Evolutionary conservation across 2,888 invertebrate species (phyloP), one percentile per base, ranked within the genome.

Genomic region (Apeira syringaria): DNA sequence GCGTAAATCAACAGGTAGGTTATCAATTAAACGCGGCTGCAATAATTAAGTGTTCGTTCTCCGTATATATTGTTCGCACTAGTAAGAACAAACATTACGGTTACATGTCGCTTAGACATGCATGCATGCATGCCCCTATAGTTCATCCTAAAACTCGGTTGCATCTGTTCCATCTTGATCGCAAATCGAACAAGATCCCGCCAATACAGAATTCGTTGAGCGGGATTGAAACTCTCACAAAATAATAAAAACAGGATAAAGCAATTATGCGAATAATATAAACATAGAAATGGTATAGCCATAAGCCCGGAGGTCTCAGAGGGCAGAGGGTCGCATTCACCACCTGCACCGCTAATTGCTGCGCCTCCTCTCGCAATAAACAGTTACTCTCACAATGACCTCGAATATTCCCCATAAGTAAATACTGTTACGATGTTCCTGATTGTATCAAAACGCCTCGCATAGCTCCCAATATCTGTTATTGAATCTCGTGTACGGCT

Each of bases 311-410:
- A 58, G 56, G 49, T 45, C 61, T 59, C 59, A 53, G 67, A 74
- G 81, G 84, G 79, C 81, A 79, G 68, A 62, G 78, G 82, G 76
- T 80, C 79, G 80, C 74, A 77, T 79, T 85, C 82, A 79, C 80
- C 86, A 85, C 80, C 80, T 82, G 81, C 67, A 78, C 78, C 73
- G 78, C 80, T 86, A 85, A 86, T 88, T 86, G 80, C 84, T 77
- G 76, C 78, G 73, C 81, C 81, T 82, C 77, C 73, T 69, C 74
- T 67, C 76, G 77, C 68, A 67, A 72, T 74, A 64, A 79, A 81
- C 80, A 76, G 80, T 80, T 86, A 85, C 65, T 71, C 59, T 64
- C 61, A 73, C 77, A 80, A 76, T 83, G 69, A 63, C 68, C 72
- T 62, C 64, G 64, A 75, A 64, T 61, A 69, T 72, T 69, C 61